Conservation (phyloP, 2,888 invertebrate species). For the Mimachlamys varia region DNA sequence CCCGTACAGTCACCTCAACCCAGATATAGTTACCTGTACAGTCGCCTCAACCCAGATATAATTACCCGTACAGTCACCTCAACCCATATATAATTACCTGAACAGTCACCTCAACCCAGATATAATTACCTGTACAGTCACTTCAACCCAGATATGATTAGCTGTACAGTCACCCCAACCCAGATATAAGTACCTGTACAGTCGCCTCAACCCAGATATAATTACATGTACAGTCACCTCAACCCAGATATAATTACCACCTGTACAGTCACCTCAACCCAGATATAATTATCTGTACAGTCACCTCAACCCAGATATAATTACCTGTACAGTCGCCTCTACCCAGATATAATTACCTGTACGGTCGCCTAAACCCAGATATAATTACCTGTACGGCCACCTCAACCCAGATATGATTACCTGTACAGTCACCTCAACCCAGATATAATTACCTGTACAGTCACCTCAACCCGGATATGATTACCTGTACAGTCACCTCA, state of each 20-base stretch:
- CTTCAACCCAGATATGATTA: background rate
- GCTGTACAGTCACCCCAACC: background rate
- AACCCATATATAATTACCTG: background rate
- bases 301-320: background rate
- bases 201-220: background rate
- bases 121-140: background rate
- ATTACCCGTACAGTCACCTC: slow-evolving; percentile 8
- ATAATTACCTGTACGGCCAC: slow-evolving; percentile 16
- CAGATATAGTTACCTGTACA: background rate
- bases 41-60: background rate
- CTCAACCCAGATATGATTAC: background rate
- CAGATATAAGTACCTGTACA: background rate
- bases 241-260: no score
- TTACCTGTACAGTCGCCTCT: slow-evolving; percentile 1
- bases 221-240: background rate
- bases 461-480: background rate
- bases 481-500: slow-evolving; percentile 13
- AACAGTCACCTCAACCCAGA: background rate
- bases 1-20: background rate
- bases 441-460: background rate
- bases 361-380: no score
- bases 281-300: background rate
- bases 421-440: background rate
- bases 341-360: background rate
- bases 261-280: no score